phyloP scores from a whole-genome alignment of 2,113 vertebrate species.

The Podarcis cretensis region DNA sequence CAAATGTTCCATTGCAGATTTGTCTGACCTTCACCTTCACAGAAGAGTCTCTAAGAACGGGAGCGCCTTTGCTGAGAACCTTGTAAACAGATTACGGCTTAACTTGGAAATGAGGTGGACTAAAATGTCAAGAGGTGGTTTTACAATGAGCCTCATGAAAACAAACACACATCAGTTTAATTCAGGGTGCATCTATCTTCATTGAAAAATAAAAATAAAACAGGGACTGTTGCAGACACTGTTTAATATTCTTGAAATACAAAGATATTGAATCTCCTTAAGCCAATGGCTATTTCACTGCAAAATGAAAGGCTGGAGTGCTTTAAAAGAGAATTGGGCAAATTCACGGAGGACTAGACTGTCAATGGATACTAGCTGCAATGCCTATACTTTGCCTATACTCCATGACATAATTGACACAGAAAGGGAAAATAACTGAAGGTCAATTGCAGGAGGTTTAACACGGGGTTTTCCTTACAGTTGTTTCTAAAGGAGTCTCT shows the following conservation, averaged over 20 bases:
- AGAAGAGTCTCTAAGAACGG: slow-evolving; percentile 43
- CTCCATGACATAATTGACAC: too few relatives aligned
- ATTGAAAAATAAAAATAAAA: background rate
- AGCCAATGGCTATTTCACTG: too few relatives aligned
- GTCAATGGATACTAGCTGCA: too few relatives aligned
- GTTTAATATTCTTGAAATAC: background rate
- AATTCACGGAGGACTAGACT: too few relatives aligned
- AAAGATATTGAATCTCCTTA: background rate
- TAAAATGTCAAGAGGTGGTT: slow-evolving; percentile 11
- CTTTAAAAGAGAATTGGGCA: too few relatives aligned
- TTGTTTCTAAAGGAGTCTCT: too few relatives aligned
- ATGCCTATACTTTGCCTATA: too few relatives aligned
- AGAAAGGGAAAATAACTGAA: too few relatives aligned
- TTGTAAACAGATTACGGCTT: slow-evolving; percentile 24
- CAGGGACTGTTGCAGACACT: too few relatives aligned
- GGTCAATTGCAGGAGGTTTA: too few relatives aligned
- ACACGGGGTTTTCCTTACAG: too few relatives aligned
- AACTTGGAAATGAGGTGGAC: slow-evolving; percentile 17
- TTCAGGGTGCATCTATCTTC: background rate
- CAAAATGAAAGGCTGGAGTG: too few relatives aligned
- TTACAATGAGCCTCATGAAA: background rate
- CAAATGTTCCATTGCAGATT: slow-evolving; percentile 67
- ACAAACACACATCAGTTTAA: background rate
- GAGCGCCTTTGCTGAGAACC: slow-evolving; percentile 33
- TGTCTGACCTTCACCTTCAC: slow-evolving; percentile 64